phyloP scores from a whole-genome alignment of 2,888 invertebrate species.

The Litoditis marina region DNA sequence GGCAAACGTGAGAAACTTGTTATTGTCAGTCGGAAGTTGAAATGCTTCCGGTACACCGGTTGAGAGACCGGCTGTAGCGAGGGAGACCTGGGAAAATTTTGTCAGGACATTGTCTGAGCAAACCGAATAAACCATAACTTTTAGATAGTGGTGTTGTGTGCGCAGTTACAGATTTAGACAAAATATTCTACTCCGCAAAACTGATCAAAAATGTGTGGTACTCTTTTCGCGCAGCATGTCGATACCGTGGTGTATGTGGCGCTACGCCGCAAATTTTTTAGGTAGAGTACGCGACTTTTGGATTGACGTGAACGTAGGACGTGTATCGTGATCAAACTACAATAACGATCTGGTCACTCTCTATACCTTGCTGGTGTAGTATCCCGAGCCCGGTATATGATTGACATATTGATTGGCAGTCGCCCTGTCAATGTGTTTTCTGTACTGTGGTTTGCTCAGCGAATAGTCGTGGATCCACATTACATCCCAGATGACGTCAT shows the following conservation, averaged over 20 bases:
- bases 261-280: too few relatives aligned
- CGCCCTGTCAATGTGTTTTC: slow-evolving; percentile 62
- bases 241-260: too few relatives aligned
- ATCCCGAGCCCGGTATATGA: slow-evolving; percentile 90
- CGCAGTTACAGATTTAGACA: too few relatives aligned
- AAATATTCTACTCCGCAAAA: too few relatives aligned
- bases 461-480: slow-evolving; percentile 94
- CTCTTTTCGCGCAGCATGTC: too few relatives aligned
- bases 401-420: slow-evolving; percentile 78
- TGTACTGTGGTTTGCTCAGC: slow-evolving; percentile 65
- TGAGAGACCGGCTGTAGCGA: slow-evolving; percentile 76
- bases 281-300: too few relatives aligned
- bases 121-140: too few relatives aligned
- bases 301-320: too few relatives aligned
- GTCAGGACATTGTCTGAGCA: too few relatives aligned
- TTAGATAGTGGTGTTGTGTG: too few relatives aligned
- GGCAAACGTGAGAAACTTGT: slow-evolving; percentile 66
- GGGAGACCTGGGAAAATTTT: slow-evolving; percentile 66
- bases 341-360: neutral
- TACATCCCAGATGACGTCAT: slow-evolving; percentile 72
- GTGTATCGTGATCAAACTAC: too few relatives aligned
- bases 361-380: slow-evolving; percentile 81
- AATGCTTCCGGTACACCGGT: slow-evolving; percentile 83
- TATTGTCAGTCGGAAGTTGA: slow-evolving; percentile 76
- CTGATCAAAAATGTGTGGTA: too few relatives aligned